A percentile compares a stretch with the other conserved stretches of the same genome.
These are phyloP conservation scores for Drosophila malerkotliana DNA, from an alignment of 1,140 invertebrate genomes.

Conservation along the genomic window DNA sequence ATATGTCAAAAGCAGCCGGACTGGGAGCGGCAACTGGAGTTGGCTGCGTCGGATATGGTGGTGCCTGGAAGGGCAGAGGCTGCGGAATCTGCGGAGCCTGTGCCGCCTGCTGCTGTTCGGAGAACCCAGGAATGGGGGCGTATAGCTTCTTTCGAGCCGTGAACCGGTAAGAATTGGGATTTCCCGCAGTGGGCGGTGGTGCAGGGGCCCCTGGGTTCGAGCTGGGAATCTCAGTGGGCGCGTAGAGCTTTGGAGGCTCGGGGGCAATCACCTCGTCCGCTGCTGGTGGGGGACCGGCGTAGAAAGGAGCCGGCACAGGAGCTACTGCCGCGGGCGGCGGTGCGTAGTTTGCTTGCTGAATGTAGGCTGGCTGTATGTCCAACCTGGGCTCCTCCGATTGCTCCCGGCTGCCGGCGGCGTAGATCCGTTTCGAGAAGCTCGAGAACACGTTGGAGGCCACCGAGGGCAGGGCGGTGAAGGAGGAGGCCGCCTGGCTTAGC, in stretches of 20 bases:
- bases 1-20: conserved; percentile 32
- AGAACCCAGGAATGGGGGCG: conserved; percentile 86
- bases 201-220: conserved; percentile 14
- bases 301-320: conserved; percentile 51
- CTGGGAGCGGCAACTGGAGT: conserved; percentile 1
- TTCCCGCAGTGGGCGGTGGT: conserved; percentile 68
- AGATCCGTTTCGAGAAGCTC: conserved; percentile 85
- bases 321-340: conserved; percentile 23
- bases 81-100: conserved; percentile 8
- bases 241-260: conserved; percentile 80
- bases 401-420: conserved; percentile 61
- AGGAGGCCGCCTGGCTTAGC: conserved; percentile 85
- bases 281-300: conserved; percentile 48
- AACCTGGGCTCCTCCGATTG: conserved; percentile 53
- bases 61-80: conserved; percentile 45
- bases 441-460: conserved; percentile 86
- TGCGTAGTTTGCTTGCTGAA: conserved; percentile 54
- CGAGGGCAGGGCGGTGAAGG: conserved; percentile 86
- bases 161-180: conserved; percentile 85
- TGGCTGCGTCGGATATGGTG: conserved; percentile 48
- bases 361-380: conserved; percentile 75
- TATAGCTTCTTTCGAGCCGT: conserved; percentile 85
- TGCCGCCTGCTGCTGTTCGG: conserved; percentile 45
- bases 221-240: conserved; percentile 70
- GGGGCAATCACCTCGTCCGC: conserved; percentile 33